Base-by-base conservation (phyloP, 2,888 invertebrate species). In the Tachina lurida region DNA sequence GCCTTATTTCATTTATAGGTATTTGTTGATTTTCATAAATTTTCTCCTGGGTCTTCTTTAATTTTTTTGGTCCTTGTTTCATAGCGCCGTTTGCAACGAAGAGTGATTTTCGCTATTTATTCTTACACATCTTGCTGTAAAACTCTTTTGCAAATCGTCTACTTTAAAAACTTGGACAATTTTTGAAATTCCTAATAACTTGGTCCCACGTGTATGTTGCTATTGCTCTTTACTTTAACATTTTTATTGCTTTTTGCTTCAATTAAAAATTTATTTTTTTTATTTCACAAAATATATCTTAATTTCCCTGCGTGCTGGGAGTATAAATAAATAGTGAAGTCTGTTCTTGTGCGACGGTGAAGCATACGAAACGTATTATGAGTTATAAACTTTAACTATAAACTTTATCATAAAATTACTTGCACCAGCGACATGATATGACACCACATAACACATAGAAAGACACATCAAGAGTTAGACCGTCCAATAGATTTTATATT, bases 321-420 rank as follows among this genome's bases (percentile, higher is more conserved):
- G 31, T 39, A 41, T 75, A 49, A 63, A 41, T 75, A 49, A 63
- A 67, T 22, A 41, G 31, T 73, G 7, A 10, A 7, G 31, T 31
- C 10, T 63, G 15, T n/a, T 49, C n/a, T 54, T 19, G 54, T 62
- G 31, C 15, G 8, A 62, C 31, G n/a, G 17, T 52, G 15, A 49
- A 70, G 13, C 62, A 70, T 54, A 62, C 19, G 10, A 54, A 62
- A 78, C 39, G 70, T 70, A 45, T 22, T 39, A 17, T 10, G 10
- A 54, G 52, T 56, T 47, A 56, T 73, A 68, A 81, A 74, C 17
- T 81, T 58, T 60, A 39, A 60, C 80, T 68, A 68, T 60, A 74
- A 60, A 81, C 52, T 65, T 67, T 80, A 80, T 80, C 13, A 56
- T 80, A 49, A 65, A 71, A 65, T 65, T 80, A 58, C 58, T 80